Conservation (phyloP, 2,113 vertebrate genomes). For the Phaetusa simplex region DNA sequence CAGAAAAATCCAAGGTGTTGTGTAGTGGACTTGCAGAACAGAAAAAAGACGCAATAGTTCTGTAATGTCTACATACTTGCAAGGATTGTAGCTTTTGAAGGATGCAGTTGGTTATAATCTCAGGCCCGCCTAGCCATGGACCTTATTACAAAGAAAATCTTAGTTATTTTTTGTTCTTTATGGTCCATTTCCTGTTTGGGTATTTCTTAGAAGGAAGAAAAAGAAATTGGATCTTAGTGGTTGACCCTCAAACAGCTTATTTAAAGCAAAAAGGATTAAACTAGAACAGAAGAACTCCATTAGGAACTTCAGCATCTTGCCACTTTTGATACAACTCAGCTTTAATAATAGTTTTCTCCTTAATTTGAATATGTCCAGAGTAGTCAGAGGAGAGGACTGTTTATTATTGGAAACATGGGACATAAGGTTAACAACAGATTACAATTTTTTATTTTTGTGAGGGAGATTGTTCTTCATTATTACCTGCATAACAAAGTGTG, state of each 20-base stretch:
- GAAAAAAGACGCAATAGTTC: background rate
- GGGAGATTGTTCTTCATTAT: background rate
- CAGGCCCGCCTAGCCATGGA: background rate
- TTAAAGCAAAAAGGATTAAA: conserved; percentile 5
- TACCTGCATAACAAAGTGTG: background rate
- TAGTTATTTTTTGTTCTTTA: background rate
- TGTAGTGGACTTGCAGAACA: background rate
- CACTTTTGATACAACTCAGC: background rate
- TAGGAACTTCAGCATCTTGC: background rate
- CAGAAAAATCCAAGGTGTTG: background rate
- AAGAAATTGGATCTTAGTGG: background rate
- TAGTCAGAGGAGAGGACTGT: background rate
- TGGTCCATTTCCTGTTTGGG: background rate
- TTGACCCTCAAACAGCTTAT: background rate
- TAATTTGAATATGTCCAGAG: background rate
- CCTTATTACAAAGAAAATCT: background rate
- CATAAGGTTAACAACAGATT: background rate
- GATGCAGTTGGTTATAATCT: background rate
- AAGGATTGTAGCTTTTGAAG: conserved; percentile 1
- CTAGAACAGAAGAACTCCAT: background rate
- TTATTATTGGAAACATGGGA: background rate
- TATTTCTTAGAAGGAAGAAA: background rate
- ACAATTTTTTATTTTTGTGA: background rate
- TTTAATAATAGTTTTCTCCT: background rate
- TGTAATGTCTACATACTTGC: background rate